A percentile compares a stretch with the other conserved stretches of the same genome.
Conservation (phyloP, 2,888 invertebrate species). For the Philaethria dido region DNA sequence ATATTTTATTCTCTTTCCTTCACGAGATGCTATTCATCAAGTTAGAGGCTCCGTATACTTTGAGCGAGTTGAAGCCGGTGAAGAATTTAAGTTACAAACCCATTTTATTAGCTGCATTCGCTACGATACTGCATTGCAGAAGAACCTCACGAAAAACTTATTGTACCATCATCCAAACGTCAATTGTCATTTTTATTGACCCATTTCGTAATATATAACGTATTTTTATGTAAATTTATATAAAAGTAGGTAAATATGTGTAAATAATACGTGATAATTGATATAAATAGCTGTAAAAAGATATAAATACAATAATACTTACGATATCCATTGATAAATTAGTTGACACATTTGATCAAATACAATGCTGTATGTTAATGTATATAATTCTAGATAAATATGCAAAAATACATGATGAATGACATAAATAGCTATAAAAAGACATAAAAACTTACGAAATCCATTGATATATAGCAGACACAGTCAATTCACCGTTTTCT, state of each 20-base stretch:
- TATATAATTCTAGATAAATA: too few relatives aligned
- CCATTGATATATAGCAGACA: constrained; percentile 96
- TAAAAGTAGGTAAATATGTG: not conserved
- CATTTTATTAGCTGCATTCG: constrained; percentile 13
- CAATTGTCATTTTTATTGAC: not conserved
- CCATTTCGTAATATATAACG: not conserved
- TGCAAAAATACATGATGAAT: too few relatives aligned
- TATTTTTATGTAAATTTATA: not conserved
- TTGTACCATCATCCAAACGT: not conserved
- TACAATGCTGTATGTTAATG: too few relatives aligned
- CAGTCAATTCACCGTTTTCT: constrained; percentile 94
- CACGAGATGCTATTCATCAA: constrained; percentile 22
- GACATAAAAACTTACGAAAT: constrained; percentile 90
- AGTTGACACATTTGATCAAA: constrained; percentile 93
- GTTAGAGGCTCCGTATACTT: constrained; percentile 21
- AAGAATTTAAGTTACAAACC: constrained; percentile 21
- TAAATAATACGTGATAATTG: too few relatives aligned
- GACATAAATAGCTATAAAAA: not conserved
- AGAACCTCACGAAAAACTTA: constrained; percentile 9
- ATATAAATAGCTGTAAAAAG: not conserved
- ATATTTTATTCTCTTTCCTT: constrained; percentile 22
- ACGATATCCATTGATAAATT: constrained; percentile 98
- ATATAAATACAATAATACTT: constrained; percentile 84
- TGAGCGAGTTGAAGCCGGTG: constrained; percentile 22
- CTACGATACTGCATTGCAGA: constrained; percentile 31